Evolutionary conservation across 2,113 vertebrate species (phyloP).

Genomic region (Pteronura brasiliensis): DNA sequence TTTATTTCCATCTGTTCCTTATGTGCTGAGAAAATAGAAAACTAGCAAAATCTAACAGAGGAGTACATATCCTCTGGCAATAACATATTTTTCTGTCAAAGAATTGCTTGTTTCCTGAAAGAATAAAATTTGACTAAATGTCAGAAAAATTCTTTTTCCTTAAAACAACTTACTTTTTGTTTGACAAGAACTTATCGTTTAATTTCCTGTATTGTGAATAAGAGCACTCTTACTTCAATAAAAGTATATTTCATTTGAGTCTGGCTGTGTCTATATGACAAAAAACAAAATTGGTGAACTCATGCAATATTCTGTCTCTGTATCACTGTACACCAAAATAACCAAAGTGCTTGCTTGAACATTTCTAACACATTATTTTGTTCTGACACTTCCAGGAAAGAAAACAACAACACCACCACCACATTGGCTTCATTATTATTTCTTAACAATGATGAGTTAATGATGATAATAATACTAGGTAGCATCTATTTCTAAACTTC

Average conservation of each 20-base stretch:
- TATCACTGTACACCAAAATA: not conserved
- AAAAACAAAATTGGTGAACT: constrained; percentile 31
- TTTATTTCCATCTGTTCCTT: constrained; percentile 73
- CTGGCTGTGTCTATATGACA: constrained; percentile 22
- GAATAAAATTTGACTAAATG: constrained; percentile 71
- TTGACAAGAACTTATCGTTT: constrained; percentile 61
- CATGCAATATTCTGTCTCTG: not conserved
- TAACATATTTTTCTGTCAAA: constrained; percentile 75
- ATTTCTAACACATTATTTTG: constrained; percentile 2
- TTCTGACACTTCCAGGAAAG: not conserved
- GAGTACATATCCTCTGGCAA: constrained; percentile 75
- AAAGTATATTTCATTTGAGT: constrained; percentile 48
- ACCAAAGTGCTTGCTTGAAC: not conserved
- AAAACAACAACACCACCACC: not conserved
- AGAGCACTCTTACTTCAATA: constrained; percentile 43
- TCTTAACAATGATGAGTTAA: constrained; percentile 13
- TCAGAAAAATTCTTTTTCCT: constrained; percentile 64
- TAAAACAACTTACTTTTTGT: constrained; percentile 61
- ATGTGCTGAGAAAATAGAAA: constrained; percentile 75
- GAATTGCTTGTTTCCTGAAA: constrained; percentile 75
- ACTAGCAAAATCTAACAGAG: constrained; percentile 65
- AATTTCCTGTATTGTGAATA: constrained; percentile 64
- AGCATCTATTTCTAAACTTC: not conserved
- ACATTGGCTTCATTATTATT: not conserved
- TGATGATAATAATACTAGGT: not conserved